Percentiles rank a stretch among this genome's conserved stretches.
Evolutionary conservation across 2,797 vertebrate genomes (phyloP).

Genomic region (Microhierax caerulescens): DNA sequence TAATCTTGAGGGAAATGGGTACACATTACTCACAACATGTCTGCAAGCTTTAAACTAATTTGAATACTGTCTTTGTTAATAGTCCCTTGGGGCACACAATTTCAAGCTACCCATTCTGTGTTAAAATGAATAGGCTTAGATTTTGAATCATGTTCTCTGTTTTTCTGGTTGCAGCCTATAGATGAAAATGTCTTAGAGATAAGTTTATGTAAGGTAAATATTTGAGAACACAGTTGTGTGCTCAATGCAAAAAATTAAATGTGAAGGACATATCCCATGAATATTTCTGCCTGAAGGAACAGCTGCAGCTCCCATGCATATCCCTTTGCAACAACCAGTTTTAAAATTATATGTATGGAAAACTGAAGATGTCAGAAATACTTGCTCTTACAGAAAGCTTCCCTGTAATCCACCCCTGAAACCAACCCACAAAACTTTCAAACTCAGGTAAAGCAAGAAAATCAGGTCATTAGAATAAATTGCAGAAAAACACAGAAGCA

Average conservation of each 20-base stretch:
- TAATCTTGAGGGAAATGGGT: conserved; percentile 15
- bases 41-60: conserved; percentile 26
- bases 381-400: background rate
- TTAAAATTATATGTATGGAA: background rate
- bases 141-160: background rate
- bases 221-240: background rate
- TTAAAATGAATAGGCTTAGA: background rate
- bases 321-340: background rate
- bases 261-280: background rate
- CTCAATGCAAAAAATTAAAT: background rate
- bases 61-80: conserved; percentile 34
- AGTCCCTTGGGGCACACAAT: background rate
- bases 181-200: background rate
- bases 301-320: background rate
- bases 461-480: background rate
- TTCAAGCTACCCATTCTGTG: background rate
- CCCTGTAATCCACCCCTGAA: rapidly evolving
- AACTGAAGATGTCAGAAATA: background rate
- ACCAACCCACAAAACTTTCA: background rate
- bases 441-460: background rate
- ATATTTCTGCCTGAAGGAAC: background rate
- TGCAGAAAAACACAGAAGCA: rapidly evolving
- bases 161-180: background rate
- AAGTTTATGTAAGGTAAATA: background rate
- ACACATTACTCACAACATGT: conserved; percentile 3